A percentile compares a stretch with the other conserved stretches of the same genome.
phyloP scores from a whole-genome alignment of 2,113 vertebrate genomes.

The Odontesthes bonariensis region DNA sequence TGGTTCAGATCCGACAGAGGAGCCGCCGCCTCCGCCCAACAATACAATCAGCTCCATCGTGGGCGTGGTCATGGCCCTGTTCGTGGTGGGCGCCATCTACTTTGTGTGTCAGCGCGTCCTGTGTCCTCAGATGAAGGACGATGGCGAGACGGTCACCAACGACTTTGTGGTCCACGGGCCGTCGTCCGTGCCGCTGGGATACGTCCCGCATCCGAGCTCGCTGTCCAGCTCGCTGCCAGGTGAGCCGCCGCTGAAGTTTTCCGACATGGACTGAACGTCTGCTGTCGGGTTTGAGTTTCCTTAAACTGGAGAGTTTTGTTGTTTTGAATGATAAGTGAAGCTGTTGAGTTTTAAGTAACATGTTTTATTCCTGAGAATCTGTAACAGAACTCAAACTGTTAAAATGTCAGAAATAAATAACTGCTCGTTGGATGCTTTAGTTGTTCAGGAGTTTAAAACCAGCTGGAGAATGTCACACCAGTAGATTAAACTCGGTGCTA shows the following conservation, averaged over 20 bases:
- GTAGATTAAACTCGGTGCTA: neutral
- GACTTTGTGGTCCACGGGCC: conserved; percentile 95
- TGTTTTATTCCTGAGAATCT: too few species aligned
- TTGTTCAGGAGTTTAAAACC: too few species aligned
- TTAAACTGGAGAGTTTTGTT: too few species aligned
- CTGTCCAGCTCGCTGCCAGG: conserved; percentile 94
- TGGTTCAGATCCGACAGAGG: conserved; percentile 90
- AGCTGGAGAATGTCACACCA: neutral
- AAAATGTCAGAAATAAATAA: too few species aligned
- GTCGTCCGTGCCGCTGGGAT: conserved; percentile 92
- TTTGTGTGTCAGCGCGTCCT: conserved; percentile 96
- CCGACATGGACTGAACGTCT: too few species aligned
- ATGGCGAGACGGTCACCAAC: conserved; percentile 94
- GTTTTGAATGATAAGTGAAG: too few species aligned
- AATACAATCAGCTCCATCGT: conserved; percentile 95
- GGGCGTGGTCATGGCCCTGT: conserved; percentile 92
- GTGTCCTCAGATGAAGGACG: conserved; percentile 96
- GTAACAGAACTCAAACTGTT: too few species aligned
- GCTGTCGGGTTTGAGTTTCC: too few species aligned
- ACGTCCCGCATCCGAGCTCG: conserved; percentile 94
- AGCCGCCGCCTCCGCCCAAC: conserved; percentile 89
- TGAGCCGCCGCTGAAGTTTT: conserved; percentile 41
- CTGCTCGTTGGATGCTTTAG: too few species aligned
- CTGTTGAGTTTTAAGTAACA: too few species aligned
- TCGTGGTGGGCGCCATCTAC: conserved; percentile 93